phyloP scores from a whole-genome alignment of 2,113 vertebrate genomes.

The Saguinus imperator region DNA sequence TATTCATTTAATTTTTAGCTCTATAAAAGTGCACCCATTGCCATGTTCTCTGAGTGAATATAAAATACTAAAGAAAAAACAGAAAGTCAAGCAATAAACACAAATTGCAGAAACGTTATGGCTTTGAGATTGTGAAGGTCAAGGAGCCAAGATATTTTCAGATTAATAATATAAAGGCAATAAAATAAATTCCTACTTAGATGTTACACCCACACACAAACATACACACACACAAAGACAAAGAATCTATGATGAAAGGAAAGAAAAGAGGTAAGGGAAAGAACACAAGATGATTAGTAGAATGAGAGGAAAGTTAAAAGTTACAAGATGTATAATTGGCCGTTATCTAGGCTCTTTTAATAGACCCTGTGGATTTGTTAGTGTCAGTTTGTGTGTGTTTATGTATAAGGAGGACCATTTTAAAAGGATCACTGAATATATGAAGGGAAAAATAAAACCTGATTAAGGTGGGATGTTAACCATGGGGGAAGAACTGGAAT shows the following conservation, averaged over 20 bases:
- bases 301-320: background rate
- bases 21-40: background rate
- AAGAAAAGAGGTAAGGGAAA: background rate
- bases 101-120: background rate
- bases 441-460: background rate
- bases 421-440: background rate
- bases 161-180: background rate
- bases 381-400: background rate
- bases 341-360: background rate
- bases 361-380: background rate
- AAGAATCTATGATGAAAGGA: background rate
- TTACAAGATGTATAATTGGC: background rate
- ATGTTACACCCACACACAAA: no score
- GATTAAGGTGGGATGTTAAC: background rate
- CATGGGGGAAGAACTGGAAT: background rate
- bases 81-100: slow-evolving; percentile 15
- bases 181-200: background rate
- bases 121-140: background rate
- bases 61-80: background rate
- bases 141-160: background rate
- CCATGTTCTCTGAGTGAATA: background rate
- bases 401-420: background rate
- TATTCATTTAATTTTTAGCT: slow-evolving; percentile 51
- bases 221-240: background rate
- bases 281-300: background rate